Evolutionary conservation across 2,113 vertebrate species (phyloP).

Genomic region (Ameiurus melas): DNA sequence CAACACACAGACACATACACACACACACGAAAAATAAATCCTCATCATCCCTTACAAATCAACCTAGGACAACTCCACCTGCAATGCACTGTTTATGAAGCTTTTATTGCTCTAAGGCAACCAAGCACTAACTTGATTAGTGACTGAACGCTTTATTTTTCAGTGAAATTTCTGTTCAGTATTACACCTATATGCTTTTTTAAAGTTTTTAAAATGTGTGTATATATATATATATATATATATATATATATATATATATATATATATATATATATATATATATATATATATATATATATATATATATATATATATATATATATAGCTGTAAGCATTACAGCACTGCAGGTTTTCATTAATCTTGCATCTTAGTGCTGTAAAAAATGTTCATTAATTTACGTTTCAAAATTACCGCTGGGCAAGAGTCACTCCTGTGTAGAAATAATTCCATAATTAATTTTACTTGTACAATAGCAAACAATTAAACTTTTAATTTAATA

Average conservation of each 20-base stretch:
- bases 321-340: neutral
- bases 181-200: neutral
- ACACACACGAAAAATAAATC: neutral
- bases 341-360: neutral
- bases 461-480: neutral
- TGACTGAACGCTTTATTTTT: neutral
- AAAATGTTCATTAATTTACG: neutral
- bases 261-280: no score
- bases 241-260: no score
- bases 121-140: neutral
- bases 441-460: neutral
- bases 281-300: no score
- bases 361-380: neutral
- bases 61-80: constrained; percentile 36
- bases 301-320: no score
- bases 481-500: no score
- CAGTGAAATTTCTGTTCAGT: neutral
- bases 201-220: no score
- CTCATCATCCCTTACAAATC: constrained; percentile 61
- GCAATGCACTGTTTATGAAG: constrained; percentile 44
- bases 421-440: neutral
- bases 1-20: neutral
- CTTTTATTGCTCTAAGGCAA: neutral
- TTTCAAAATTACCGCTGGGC: neutral
- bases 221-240: no score